Evolutionary conservation across 2,113 vertebrate species (phyloP).

Genomic region (Pseudorectes ferrugineus): DNA sequence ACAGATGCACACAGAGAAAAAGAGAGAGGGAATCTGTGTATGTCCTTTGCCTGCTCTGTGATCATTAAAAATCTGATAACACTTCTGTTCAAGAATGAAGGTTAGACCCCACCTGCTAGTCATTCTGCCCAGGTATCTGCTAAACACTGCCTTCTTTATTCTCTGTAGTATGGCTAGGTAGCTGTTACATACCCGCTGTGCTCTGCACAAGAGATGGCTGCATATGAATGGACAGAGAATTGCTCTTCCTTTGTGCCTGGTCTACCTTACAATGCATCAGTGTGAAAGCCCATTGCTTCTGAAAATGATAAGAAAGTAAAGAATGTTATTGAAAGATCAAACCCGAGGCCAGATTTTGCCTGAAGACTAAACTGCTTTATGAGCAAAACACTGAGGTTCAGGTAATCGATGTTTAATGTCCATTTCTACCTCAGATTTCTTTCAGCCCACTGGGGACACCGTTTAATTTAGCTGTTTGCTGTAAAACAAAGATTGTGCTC

Average conservation of each 20-base stretch:
- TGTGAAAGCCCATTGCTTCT: constrained; percentile 45
- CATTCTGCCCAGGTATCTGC: constrained; percentile 21
- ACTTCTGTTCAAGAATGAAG: constrained; percentile 14
- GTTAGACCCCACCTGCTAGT: constrained; percentile 30
- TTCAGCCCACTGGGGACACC: constrained; percentile 59
- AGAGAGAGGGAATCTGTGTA: background rate
- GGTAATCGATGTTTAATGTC: constrained; percentile 54
- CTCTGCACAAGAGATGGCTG: background rate
- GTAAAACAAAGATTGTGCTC: constrained; percentile 49
- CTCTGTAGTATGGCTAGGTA: background rate
- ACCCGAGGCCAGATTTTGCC: constrained; percentile 40
- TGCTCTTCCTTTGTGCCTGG: constrained; percentile 31
- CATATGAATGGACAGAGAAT: constrained; percentile 29
- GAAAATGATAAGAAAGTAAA: constrained; percentile 58
- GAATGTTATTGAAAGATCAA: constrained; percentile 62
- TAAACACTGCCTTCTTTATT: constrained; percentile 45
- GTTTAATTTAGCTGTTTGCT: constrained; percentile 66
- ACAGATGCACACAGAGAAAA: background rate
- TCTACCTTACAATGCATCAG: constrained; percentile 36
- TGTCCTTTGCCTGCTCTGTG: background rate
- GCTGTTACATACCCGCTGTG: constrained; percentile 43
- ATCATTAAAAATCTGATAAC: constrained; percentile 41
- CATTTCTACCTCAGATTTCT: constrained; percentile 51
- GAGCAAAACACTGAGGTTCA: constrained; percentile 30
- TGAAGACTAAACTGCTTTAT: constrained; percentile 45